phyloP scores from a whole-genome alignment of 2,797 vertebrate genomes.

The Miichthys miiuy region DNA sequence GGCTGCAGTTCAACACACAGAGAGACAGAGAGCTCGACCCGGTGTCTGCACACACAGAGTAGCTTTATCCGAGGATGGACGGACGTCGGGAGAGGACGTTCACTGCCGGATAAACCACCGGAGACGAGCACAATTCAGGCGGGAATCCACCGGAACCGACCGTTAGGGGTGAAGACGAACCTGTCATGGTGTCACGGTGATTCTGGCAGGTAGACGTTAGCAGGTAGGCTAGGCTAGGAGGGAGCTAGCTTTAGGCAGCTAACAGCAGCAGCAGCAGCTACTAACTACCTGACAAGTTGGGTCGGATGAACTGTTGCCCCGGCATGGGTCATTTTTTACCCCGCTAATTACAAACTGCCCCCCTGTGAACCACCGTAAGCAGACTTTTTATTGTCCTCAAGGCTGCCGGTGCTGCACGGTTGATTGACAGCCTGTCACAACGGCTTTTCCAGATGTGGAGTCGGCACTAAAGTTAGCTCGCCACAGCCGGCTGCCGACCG shows the following conservation, averaged over 20 bases:
- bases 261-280: not conserved
- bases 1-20: not conserved
- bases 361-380: rapidly evolving
- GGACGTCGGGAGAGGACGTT: rapidly evolving
- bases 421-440: slow-evolving; percentile 57
- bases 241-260: slow-evolving; percentile 36
- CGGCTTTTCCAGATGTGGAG: slow-evolving; percentile 60
- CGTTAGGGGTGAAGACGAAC: not conserved
- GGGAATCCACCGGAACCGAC: not conserved
- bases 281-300: not conserved
- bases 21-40: slow-evolving; percentile 10
- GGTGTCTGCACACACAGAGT: not conserved
- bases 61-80: slow-evolving; percentile 30
- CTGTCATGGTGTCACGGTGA: slow-evolving; percentile 38
- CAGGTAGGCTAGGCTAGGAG: slow-evolving; percentile 35
- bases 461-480: not conserved
- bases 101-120: not conserved
- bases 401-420: not conserved
- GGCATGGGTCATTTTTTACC: not conserved
- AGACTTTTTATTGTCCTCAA: not conserved
- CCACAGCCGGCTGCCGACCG: not conserved
- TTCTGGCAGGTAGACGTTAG: slow-evolving; percentile 56
- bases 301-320: not conserved
- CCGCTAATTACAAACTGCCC: rapidly evolving
- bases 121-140: rapidly evolving